Evolutionary conservation across 1,140 invertebrate genomes (phyloP), one percentile per base, ranked within the genome.

Genomic region (Oppia nitens): DNA sequence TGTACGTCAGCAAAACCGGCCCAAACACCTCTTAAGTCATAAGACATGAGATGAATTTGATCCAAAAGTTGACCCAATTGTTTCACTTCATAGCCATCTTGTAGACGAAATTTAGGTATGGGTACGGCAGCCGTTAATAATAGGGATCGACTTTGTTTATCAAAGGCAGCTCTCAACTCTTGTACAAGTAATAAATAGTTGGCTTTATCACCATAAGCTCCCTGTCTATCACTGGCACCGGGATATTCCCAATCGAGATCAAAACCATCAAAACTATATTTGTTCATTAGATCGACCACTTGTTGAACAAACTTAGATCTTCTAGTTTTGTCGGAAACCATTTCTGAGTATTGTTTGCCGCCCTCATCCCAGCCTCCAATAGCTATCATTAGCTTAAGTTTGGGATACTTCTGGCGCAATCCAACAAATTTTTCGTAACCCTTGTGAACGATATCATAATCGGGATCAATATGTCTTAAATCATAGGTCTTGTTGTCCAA

Each of bases 11-110:
- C 89, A 50, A 86, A 79, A 45, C 84, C 84, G 3, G 84, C 87
- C 88, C 88, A 93, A 65, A 88, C 87, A 25, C 90, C 90, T 63
- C 88, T 77, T 20, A 80, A 92, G 69, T 92, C 87, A 67, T 92
- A 93, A 0, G 82, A 77, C 87, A 92, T 92, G 3, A 93, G 66
- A 70, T 87, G 88, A 0, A 89, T 76, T 74, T 81, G 89, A 69
- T 92, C 87, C 2, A 85, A 64, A 60, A 48, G 20, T 14, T 76
- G 68, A 0, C 79, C 82, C 24, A 92, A 71, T 1, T 75, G 68
- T 0, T 73, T 69, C 1, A 91, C 70, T 62, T 92, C 85, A 64
- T 91, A 93, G 0, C 83, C 85, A 2, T 78, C 62, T 20, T 67
- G 59, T 74, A 58, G 84, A 71, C 76, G 63, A 68, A 68, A 66